Evolutionary conservation across 1,140 invertebrate species (phyloP).

Genomic region (Trichonephila clavipes): DNA sequence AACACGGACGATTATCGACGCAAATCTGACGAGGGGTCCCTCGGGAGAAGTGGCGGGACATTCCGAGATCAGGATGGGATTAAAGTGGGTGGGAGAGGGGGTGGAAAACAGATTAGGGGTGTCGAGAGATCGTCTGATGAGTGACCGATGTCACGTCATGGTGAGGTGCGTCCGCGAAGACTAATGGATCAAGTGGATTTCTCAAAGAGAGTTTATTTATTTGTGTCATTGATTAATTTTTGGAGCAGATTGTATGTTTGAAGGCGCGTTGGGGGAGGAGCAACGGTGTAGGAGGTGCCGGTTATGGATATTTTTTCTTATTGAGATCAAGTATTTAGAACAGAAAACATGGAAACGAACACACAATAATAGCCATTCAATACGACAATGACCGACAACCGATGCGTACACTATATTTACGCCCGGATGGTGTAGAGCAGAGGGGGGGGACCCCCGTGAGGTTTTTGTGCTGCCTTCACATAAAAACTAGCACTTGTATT

Average conservation of each 20-base stretch:
- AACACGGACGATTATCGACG: constrained; percentile 59
- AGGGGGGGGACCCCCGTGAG: too few species aligned
- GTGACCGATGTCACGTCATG: constrained; percentile 51
- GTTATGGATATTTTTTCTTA: too few species aligned
- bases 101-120: constrained; percentile 69
- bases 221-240: neutral
- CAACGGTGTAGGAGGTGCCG: too few species aligned
- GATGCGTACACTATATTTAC: too few species aligned
- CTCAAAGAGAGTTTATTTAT: neutral
- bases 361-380: too few species aligned
- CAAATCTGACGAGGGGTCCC: constrained; percentile 56
- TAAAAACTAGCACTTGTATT: too few species aligned
- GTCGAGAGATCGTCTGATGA: constrained; percentile 49
- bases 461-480: too few species aligned
- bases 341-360: too few species aligned
- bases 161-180: neutral
- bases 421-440: too few species aligned
- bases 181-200: constrained; percentile 5
- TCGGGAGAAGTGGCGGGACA: neutral
- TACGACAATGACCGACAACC: too few species aligned
- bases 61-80: constrained; percentile 49
- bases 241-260: neutral
- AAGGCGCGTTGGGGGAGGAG: too few species aligned
- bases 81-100: constrained; percentile 45
- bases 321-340: too few species aligned